Percentiles rank a stretch among this genome's conserved stretches.
These are phyloP conservation scores for Sylvia borin DNA, from an alignment of 2,797 vertebrate species.

Conservation along the genomic window DNA sequence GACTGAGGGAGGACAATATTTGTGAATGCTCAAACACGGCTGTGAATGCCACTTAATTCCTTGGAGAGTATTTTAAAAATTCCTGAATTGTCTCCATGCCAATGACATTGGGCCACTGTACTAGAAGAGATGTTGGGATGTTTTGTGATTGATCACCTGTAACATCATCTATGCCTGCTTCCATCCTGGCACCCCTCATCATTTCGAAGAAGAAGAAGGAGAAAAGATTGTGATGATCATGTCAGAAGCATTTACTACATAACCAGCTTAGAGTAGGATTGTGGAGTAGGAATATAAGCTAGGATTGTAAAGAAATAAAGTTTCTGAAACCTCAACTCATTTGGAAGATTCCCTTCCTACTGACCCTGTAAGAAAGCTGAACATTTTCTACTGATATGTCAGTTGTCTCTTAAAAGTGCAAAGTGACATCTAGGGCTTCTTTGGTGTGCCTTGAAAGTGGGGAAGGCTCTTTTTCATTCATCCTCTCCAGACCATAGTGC, in stretches of 20 bases:
- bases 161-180: slow-evolving; percentile 88
- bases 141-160: slow-evolving; percentile 59
- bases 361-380: slow-evolving; percentile 50
- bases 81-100: neutral
- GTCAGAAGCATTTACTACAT: no score
- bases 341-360: slow-evolving; percentile 27
- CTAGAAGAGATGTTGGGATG: neutral
- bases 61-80: neutral
- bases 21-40: neutral
- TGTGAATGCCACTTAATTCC: slow-evolving; percentile 1
- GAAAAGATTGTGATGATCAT: neutral
- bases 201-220: slow-evolving; percentile 74
- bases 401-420: neutral
- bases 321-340: slow-evolving; percentile 71
- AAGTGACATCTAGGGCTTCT: neutral
- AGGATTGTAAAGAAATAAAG: neutral
- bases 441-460: no score
- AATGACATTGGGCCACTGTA: neutral
- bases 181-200: slow-evolving; percentile 87
- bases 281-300: no score
- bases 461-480: no score
- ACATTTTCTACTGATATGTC: slow-evolving; percentile 65
- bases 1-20: neutral
- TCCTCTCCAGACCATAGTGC: no score
- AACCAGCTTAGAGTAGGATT: neutral